Conservation (phyloP, 2,888 invertebrate species). For the Ophion costatus region DNA sequence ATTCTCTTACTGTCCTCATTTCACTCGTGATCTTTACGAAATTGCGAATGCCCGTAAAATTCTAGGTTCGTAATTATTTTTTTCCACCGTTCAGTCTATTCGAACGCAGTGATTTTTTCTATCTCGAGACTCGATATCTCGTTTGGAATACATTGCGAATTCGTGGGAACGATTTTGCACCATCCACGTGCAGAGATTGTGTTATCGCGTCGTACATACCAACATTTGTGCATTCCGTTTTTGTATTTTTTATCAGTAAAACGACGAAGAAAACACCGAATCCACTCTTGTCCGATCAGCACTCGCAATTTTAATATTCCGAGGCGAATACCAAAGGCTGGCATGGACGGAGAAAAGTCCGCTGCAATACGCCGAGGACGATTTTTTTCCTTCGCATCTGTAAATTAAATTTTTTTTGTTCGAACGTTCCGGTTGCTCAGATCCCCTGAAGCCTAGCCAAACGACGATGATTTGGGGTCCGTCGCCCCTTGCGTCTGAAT, state of each 20-base stretch:
- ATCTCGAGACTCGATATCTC: neutral
- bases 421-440: no score
- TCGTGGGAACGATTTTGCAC: slow-evolving; percentile 1
- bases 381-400: no score
- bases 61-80: neutral
- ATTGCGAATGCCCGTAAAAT: neutral
- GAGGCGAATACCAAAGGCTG: neutral
- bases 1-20: slow-evolving; percentile 3
- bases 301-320: neutral
- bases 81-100: neutral
- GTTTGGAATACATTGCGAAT: neutral
- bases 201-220: neutral
- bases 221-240: neutral
- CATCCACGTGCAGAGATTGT: slow-evolving; percentile 7
- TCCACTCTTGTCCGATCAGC: neutral
- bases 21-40: neutral
- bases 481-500: no score
- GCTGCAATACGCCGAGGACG: no score
- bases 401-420: no score
- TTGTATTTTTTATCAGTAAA: neutral
- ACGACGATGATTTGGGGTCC: no score
- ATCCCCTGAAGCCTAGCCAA: no score
- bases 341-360: no score
- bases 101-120: neutral
- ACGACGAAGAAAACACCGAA: neutral